phyloP scores from a whole-genome alignment of 2,113 vertebrate species.

The Aptenodytes forsteri region DNA sequence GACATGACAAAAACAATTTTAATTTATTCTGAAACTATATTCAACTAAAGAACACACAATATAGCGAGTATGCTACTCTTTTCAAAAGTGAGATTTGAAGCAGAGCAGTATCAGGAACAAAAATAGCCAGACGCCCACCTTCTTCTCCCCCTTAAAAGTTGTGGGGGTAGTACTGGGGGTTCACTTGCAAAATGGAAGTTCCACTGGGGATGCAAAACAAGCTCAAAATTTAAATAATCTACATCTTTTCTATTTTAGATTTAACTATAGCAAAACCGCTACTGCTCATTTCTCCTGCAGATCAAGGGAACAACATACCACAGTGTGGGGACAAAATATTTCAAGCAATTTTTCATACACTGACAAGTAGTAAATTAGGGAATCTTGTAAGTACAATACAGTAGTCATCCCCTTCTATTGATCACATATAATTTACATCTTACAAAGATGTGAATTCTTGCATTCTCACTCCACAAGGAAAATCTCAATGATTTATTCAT shows the following conservation, averaged over 20 bases:
- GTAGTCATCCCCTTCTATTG: slow-evolving; percentile 87
- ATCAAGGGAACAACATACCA: slow-evolving; percentile 66
- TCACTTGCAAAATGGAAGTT: neutral
- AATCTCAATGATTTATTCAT: slow-evolving; percentile 99
- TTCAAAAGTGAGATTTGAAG: neutral
- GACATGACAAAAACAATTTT: slow-evolving; percentile 41
- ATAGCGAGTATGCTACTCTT: neutral
- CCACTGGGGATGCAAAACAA: slow-evolving; percentile 52
- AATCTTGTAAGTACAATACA: slow-evolving; percentile 76
- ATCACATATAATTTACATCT: slow-evolving; percentile 98
- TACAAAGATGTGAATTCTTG: slow-evolving; percentile 91
- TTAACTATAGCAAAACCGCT: neutral
- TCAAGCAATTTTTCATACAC: slow-evolving; percentile 64
- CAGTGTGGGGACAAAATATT: slow-evolving; percentile 66
- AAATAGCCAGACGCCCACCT: neutral
- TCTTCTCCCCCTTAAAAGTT: neutral
- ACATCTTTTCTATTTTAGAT: slow-evolving; percentile 45
- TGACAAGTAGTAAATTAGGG: slow-evolving; percentile 80
- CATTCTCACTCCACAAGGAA: slow-evolving; percentile 92
- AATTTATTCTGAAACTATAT: slow-evolving; percentile 53
- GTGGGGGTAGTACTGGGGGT: neutral
- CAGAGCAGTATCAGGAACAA: neutral
- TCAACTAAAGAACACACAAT: neutral
- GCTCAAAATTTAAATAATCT: slow-evolving; percentile 62
- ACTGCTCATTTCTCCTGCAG: slow-evolving; percentile 14